Evolutionary conservation across 2,797 vertebrate genomes (phyloP).

Genomic region (Sebastes vulpes): DNA sequence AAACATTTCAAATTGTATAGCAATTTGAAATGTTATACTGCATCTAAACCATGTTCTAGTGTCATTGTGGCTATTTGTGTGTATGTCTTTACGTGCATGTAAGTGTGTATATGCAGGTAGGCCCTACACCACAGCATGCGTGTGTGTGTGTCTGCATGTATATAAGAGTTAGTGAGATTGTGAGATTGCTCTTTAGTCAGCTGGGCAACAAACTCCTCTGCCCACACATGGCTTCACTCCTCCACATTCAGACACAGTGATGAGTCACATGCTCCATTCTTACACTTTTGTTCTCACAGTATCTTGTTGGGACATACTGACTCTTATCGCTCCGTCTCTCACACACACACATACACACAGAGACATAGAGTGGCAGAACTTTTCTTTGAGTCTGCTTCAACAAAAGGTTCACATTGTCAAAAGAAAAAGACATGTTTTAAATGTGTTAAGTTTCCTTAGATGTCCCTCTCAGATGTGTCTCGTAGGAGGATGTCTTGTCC

Average conservation of each 20-base stretch:
- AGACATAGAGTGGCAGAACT: not conserved
- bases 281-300: slow-evolving; percentile 82
- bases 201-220: slow-evolving; percentile 82
- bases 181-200: slow-evolving; percentile 79
- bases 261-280: slow-evolving; percentile 88
- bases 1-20: not conserved
- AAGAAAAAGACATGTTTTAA: slow-evolving; percentile 9
- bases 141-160: slow-evolving; percentile 21
- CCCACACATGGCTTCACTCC: slow-evolving; percentile 86
- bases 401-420: not conserved
- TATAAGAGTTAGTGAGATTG: slow-evolving; percentile 60
- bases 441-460: slow-evolving; percentile 1
- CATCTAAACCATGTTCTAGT: not conserved
- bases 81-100: not conserved
- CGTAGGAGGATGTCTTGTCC: slow-evolving; percentile 12
- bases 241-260: slow-evolving; percentile 84
- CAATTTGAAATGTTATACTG: not conserved
- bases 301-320: slow-evolving; percentile 77
- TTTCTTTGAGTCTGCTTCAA: slow-evolving; percentile 23
- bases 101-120: slow-evolving; percentile 4
- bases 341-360: not conserved
- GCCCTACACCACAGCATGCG: not conserved
- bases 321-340: slow-evolving; percentile 54
- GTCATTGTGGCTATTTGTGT: not conserved
- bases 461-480: not conserved